phyloP scores from a whole-genome alignment of 2,797 vertebrate species.

The Sternarchorhynchus goeldii region DNA sequence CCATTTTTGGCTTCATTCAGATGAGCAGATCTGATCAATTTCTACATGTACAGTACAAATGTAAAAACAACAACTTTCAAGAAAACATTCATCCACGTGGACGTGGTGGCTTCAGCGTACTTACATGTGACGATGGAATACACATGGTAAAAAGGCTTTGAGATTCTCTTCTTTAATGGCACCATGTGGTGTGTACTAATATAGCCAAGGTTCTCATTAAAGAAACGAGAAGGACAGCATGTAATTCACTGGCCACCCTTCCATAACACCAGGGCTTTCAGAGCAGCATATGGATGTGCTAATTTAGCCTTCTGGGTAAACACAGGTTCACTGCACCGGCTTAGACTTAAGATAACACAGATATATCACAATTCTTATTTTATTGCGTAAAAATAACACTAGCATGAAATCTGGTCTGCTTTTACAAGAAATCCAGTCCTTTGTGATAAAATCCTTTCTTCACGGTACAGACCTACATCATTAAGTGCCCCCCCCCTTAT shows the following conservation, averaged over 20 bases:
- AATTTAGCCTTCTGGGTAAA: not conserved
- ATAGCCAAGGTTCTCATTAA: not conserved
- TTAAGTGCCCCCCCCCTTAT: not conserved
- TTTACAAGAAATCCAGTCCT: no score
- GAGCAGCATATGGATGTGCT: no score
- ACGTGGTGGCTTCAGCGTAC: not conserved
- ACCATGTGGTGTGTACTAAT: not conserved
- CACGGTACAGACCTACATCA: no score
- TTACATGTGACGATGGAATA: no score
- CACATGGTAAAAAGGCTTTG: not conserved
- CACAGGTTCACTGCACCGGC: not conserved
- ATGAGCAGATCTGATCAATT: not conserved
- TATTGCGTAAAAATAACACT: not conserved
- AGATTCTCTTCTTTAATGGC: not conserved
- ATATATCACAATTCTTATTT: no score
- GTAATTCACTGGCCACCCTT: not conserved
- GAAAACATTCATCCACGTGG: not conserved
- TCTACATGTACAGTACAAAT: no score
- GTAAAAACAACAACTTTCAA: not conserved
- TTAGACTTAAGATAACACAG: no score
- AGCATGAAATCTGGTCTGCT: not conserved
- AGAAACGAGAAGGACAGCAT: constrained; percentile 6
- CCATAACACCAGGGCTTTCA: not conserved
- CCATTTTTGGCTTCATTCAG: not conserved
- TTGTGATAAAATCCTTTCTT: no score